Conservation (phyloP, 2,888 invertebrate genomes). For the Lucinisca nassula region DNA sequence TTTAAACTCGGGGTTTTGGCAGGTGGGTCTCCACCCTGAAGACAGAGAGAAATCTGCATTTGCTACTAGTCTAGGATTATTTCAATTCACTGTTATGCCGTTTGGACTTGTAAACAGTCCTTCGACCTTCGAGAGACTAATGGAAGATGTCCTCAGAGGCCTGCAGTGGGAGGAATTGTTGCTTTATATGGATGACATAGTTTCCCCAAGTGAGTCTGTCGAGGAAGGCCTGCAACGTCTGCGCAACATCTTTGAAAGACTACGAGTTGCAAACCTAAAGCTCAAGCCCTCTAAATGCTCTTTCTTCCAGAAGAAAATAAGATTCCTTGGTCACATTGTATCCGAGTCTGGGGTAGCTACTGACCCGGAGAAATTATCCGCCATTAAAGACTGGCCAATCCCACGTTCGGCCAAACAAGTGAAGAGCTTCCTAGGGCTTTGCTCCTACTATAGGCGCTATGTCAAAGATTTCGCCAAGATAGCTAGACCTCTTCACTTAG, state of each 20-base stretch:
- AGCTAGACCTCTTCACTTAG: constrained; percentile 42
- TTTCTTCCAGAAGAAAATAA: constrained; percentile 43
- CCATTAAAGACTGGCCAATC: constrained; percentile 48
- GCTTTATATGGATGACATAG: constrained; percentile 67
- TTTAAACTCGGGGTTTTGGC: constrained; percentile 71
- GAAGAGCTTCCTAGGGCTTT: constrained; percentile 46
- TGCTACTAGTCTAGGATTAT: constrained; percentile 65
- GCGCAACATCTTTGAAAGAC: constrained; percentile 40
- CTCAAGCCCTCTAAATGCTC: constrained; percentile 63
- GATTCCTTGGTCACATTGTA: constrained; percentile 59
- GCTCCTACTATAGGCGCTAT: constrained; percentile 55
- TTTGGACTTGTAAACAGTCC: constrained; percentile 74
- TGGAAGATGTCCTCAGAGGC: constrained; percentile 62
- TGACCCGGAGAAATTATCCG: constrained; percentile 52
- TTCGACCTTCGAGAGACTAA: constrained; percentile 70
- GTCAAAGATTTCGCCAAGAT: constrained; percentile 40
- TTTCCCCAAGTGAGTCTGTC: constrained; percentile 39
- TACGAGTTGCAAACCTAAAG: constrained; percentile 55
- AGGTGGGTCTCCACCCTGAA: constrained; percentile 56
- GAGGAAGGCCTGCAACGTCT: constrained; percentile 34
- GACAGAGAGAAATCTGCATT: constrained; percentile 74
- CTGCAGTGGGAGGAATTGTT: constrained; percentile 53
- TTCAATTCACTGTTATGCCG: constrained; percentile 77
- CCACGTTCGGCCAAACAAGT: constrained; percentile 36
- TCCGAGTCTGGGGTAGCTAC: constrained; percentile 53